Conservation (phyloP, 2,888 invertebrate genomes). For the Harpalus rubripes region DNA sequence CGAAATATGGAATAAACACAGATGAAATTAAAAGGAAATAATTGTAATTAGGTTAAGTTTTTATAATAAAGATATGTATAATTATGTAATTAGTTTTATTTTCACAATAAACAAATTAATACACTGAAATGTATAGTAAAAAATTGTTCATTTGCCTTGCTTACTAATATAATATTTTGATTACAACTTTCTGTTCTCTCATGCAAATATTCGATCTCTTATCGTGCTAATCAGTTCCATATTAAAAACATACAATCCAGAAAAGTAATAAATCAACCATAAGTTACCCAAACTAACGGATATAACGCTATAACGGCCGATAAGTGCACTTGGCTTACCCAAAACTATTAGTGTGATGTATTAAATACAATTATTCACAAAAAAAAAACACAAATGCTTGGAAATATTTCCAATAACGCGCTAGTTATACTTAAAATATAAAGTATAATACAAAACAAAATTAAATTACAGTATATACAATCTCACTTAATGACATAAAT, state of each 20-base stretch:
- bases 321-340: conserved; percentile 58
- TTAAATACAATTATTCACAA: conserved; percentile 32
- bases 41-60: conserved; percentile 20
- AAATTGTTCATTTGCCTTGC: conserved; percentile 5
- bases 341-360: conserved; percentile 45
- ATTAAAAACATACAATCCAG: background rate
- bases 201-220: background rate
- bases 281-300: background rate
- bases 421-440: conserved; percentile 6
- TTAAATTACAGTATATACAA: conserved; percentile 41
- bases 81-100: conserved; percentile 24
- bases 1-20: conserved; percentile 90
- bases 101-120: conserved; percentile 27
- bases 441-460: conserved; percentile 16
- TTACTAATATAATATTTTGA: background rate
- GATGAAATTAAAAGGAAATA: conserved; percentile 65
- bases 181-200: background rate
- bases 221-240: conserved; percentile 1
- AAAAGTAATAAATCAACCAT: too few relatives aligned
- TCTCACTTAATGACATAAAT: conserved; percentile 14
- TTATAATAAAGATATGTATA: too few relatives aligned
- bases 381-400: conserved; percentile 18
- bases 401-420: conserved; percentile 2
- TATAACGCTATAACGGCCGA: conserved; percentile 38
- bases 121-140: conserved; percentile 11